Percentiles rank a stretch among this genome's conserved stretches.
Conservation (phyloP, 2,888 invertebrate species). For the Crepidodera aurea region DNA sequence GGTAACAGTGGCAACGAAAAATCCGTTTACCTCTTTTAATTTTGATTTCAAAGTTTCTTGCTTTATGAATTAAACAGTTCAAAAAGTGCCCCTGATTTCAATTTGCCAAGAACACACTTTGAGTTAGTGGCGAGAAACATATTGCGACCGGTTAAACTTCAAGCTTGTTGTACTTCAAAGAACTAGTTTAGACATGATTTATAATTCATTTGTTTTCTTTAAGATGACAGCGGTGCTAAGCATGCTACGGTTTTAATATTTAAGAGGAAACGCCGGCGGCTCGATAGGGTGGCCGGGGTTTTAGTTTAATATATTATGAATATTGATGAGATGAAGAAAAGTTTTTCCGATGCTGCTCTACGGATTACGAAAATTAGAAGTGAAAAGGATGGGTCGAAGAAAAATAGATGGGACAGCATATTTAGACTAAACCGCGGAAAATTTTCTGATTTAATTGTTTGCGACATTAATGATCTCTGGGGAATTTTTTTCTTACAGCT, state of each 20-base stretch:
- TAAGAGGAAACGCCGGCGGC: constrained; percentile 19
- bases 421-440: too few species aligned
- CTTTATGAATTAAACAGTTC: constrained; percentile 28
- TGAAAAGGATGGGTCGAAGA: constrained; percentile 10
- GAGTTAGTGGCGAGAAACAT: constrained; percentile 28
- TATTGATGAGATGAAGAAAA: constrained; percentile 31
- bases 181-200: constrained; percentile 39
- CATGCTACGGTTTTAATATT: constrained; percentile 31
- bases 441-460: too few species aligned
- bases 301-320: constrained; percentile 32
- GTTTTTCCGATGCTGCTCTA: constrained; percentile 20
- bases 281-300: constrained; percentile 14
- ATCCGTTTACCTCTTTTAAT: not conserved
- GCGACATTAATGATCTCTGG: too few species aligned
- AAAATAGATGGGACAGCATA: not conserved
- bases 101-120: constrained; percentile 34
- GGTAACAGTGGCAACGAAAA: too few species aligned
- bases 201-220: constrained; percentile 42
- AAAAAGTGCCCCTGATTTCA: constrained; percentile 35
- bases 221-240: constrained; percentile 33
- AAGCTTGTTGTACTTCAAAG: constrained; percentile 38
- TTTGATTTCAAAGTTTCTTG: constrained; percentile 15
- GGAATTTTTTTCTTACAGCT: too few species aligned
- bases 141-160: constrained; percentile 34
- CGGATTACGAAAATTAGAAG: constrained; percentile 15